These are phyloP conservation scores for Cynaeus angustus DNA, from an alignment of 2,888 invertebrate genomes.

Conservation along the genomic window DNA sequence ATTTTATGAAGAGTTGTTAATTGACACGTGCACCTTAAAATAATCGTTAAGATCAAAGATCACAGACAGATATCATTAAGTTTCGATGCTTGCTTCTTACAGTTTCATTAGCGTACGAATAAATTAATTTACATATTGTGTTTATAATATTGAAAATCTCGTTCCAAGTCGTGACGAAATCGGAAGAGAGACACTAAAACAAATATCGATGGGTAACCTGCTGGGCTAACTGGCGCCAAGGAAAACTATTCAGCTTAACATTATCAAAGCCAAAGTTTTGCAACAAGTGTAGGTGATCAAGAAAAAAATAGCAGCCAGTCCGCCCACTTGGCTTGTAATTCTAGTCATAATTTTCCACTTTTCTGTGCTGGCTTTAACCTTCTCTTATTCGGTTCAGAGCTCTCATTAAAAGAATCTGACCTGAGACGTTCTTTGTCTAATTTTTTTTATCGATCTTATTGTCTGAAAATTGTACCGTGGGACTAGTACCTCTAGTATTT, in stretches of 20 bases:
- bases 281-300: conserved; percentile 50
- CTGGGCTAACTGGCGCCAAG: conserved; percentile 46
- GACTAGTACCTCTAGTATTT: conserved; percentile 13
- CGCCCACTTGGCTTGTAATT: conserved; percentile 44
- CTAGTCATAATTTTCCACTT: conserved; percentile 48
- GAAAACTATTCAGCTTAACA: conserved; percentile 44
- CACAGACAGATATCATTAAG: conserved; percentile 40
- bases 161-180: conserved; percentile 10
- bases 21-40: conserved; percentile 52
- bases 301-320: conserved; percentile 49
- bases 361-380: conserved; percentile 37
- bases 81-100: conserved; percentile 18
- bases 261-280: conserved; percentile 43
- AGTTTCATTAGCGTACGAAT: conserved; percentile 37
- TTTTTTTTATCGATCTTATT: conserved; percentile 5
- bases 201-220: conserved; percentile 30
- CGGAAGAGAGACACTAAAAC: conserved; percentile 24
- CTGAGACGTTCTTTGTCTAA: conserved; percentile 2
- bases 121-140: conserved; percentile 37
- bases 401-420: conserved; percentile 30
- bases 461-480: conserved; percentile 43
- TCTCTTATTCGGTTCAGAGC: conserved; percentile 28
- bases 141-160: conserved; percentile 16
- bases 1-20: conserved; percentile 51
- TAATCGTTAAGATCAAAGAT: conserved; percentile 48